Base-by-base conservation (phyloP, 2,888 invertebrate species). In the Tethea ocularis region DNA sequence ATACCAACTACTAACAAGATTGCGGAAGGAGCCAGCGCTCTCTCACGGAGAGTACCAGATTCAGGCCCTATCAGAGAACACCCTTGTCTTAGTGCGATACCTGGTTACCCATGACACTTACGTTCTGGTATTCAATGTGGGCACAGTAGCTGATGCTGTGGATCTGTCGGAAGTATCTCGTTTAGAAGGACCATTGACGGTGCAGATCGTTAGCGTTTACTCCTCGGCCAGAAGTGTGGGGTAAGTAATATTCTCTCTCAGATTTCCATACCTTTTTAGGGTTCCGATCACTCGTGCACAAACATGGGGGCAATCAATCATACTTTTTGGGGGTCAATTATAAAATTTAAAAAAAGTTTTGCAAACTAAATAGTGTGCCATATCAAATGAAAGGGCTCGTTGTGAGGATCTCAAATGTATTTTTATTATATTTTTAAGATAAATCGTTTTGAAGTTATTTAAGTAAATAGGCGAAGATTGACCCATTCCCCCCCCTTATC, bases 71-170 rank as follows among this genome's bases (percentile, higher is more conserved):
- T 73, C 80, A 1, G 74, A 73, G 38, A 72, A 81, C 58, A 87
- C 83, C 1, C 59, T 89, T 33, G 56, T 80, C 15, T 64, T 89
- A 15, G 76, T 85, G 41, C 75, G 89, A 1, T 67, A 83, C 58
- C 75, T 89, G 13, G 57, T 63, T 33, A 84, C 83, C 1, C 71
- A 80, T 61, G 83, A 86, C 61, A 78, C 84, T 0, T 83, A 82
- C 65, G 85, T 88, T 0, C 79, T 94, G 20, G 72, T 95, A 8
- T 84, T 94, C 62, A 95, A 95, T 79, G 91, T 95, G 51, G 93
- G 93, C 0, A 73, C 80, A 1, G 68, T 60, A 5, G 62, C 78
- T 26, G 87, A 92, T 65, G 66, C 71, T 0, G 82, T 94, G 1
- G 87, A 94, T 67, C 81, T 95, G 15, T 62, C 69, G 4, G 63